phyloP scores from a whole-genome alignment of 2,113 vertebrate species.

The Sinocyclocheilus grahami region DNA sequence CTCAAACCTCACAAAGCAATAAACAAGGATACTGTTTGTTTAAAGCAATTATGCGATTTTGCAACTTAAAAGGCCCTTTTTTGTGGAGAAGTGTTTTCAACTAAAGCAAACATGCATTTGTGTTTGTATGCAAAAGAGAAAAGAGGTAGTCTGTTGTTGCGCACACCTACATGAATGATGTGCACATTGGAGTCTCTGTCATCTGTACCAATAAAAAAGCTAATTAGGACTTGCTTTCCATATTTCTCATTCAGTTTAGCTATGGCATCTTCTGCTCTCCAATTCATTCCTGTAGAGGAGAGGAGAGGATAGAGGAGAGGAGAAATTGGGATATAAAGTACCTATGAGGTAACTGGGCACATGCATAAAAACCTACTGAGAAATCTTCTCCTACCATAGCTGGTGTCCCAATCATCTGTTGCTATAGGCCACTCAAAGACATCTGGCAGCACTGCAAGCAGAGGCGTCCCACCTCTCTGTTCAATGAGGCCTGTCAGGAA shows the following conservation, averaged over 20 bases:
- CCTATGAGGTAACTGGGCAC: not conserved
- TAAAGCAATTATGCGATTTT: slow-evolving; percentile 33
- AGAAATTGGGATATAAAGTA: not conserved
- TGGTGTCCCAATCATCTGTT: slow-evolving; percentile 80
- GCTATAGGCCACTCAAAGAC: slow-evolving; percentile 91
- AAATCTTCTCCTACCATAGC: slow-evolving; percentile 73
- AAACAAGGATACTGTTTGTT: slow-evolving; percentile 42
- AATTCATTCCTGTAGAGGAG: slow-evolving; percentile 74
- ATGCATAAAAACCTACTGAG: not conserved
- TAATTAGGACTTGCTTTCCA: slow-evolving; percentile 87
- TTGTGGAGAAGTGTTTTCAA: not conserved
- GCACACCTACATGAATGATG: slow-evolving; percentile 91
- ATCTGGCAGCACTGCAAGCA: slow-evolving; percentile 79
- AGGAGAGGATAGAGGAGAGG: not conserved
- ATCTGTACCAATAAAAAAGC: slow-evolving; percentile 89
- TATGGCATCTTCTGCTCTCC: slow-evolving; percentile 85
- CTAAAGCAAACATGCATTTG: not conserved
- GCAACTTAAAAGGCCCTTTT: slow-evolving; percentile 1
- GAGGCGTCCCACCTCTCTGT: slow-evolving; percentile 81
- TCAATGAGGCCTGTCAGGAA: slow-evolving; percentile 83
- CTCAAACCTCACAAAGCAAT: slow-evolving; percentile 13
- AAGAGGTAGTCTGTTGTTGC: not conserved
- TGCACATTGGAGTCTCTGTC: slow-evolving; percentile 88
- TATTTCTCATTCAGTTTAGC: slow-evolving; percentile 86
- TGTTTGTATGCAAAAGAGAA: not conserved